phyloP scores from a whole-genome alignment of 2,113 vertebrate species.

The Dryoscopus gambensis region DNA sequence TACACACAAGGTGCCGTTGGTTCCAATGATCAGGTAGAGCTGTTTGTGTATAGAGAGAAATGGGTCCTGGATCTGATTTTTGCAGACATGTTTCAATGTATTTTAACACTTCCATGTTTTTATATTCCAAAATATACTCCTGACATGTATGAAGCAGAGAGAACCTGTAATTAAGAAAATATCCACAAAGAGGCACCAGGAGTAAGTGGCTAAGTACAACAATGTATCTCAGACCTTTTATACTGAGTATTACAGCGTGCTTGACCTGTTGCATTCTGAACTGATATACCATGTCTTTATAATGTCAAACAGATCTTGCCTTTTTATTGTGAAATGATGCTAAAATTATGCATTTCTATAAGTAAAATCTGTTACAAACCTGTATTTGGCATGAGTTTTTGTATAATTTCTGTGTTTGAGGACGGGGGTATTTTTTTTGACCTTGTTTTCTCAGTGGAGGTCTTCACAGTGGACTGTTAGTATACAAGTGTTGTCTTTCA shows the following conservation, averaged over 20 bases:
- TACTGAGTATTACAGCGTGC: neutral
- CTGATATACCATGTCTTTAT: neutral
- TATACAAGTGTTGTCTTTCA: neutral
- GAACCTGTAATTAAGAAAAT: neutral
- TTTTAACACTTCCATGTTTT: neutral
- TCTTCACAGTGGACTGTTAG: neutral
- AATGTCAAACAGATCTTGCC: neutral
- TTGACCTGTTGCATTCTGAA: neutral
- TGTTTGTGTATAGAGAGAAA: neutral
- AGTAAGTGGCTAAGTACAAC: neutral
- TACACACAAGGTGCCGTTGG: neutral
- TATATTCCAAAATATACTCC: neutral
- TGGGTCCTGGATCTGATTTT: neutral
- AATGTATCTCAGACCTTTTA: neutral
- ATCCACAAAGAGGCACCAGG: neutral
- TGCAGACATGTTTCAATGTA: neutral
- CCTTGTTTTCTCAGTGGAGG: neutral
- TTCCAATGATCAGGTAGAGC: neutral
- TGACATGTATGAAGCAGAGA: neutral
- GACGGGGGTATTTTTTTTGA: neutral
- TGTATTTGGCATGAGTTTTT: neutral
- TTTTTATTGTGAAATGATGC: neutral
- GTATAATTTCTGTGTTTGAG: neutral
- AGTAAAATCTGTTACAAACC: conserved; percentile 17
- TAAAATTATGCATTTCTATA: neutral